Base-by-base conservation (phyloP, 2,797 vertebrate genomes). In the Cichlasoma orientale region DNA sequence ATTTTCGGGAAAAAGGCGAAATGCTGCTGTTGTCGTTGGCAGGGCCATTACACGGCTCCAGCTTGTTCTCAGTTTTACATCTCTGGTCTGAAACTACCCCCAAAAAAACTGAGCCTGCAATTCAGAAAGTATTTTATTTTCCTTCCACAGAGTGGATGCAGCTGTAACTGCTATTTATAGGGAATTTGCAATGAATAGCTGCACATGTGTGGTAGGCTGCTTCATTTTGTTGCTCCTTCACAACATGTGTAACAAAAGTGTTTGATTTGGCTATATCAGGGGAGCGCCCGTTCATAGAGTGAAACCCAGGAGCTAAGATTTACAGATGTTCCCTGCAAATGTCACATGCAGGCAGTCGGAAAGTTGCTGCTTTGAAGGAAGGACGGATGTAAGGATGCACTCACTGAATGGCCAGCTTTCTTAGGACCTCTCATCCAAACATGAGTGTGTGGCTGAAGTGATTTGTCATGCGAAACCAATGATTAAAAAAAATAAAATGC, bases 131-230 rank as follows among this genome's bases (percentile, higher is more conserved):
- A 27, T 66, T 66, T 44, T 27, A 44, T 47, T 47, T 25, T 53
- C 33, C n/a, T 44, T 55, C 4, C 13, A 54, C 19, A 56, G 54
- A 72, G 47, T 50, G 57, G 66, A 31, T 44, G 27, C 53, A 21
- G 72, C 74, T 54, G 75, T 53, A 66, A 44, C 18, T 10, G 11
- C 27, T 61, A 7, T 70, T 56, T 76, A 52, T 80, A 70, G 14
- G 7, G 5, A 0, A 27, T 27, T 38, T 47, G 61, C 38, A 47
- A 7, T 66, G 61, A 66, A 47, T 44, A 25, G 44, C 23, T 66
- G 61, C 61, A 27, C 61, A 47, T 3, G 3, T 63, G 38, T 63
- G 38, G 21, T 63, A 44, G 38, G 21, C 36, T 16, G 36, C 36
- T 44, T 63, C 21, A 25, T 44, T 27, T 44, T 4, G 59, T 44